A percentile compares a stretch with the other conserved stretches of the same genome.
phyloP scores from a whole-genome alignment of 2,113 vertebrate genomes.

The Smithornis capensis region DNA sequence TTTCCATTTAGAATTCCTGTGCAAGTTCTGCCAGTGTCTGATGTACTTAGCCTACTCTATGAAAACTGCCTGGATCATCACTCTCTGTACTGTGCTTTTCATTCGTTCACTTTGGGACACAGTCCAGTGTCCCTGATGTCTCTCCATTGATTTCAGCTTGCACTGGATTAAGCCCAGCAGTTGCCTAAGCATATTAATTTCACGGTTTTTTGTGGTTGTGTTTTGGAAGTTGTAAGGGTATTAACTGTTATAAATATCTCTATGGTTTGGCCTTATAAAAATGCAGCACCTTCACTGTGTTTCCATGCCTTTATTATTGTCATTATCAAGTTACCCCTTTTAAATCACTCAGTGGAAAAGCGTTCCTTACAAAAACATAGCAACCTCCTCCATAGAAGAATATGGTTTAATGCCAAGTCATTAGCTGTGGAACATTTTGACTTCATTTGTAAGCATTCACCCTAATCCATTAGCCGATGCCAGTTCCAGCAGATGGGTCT shows the following conservation, averaged over 20 bases:
- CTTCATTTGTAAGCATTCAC: neutral
- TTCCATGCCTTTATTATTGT: neutral
- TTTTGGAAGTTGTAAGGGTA: slow-evolving; percentile 3
- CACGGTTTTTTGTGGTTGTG: neutral
- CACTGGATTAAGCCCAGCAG: slow-evolving; percentile 27
- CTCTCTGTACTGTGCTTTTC: neutral
- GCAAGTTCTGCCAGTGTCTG: neutral
- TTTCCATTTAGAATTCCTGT: neutral
- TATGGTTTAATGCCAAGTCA: neutral
- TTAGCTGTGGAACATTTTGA: neutral
- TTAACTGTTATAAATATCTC: slow-evolving; percentile 16
- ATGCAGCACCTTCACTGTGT: neutral
- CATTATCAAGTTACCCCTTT: neutral
- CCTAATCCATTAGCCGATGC: neutral
- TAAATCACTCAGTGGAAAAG: neutral
- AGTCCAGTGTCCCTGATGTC: neutral
- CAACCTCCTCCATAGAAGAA: neutral
- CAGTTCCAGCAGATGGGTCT: neutral
- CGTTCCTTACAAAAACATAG: neutral
- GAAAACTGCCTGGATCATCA: neutral
- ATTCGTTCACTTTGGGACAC: neutral
- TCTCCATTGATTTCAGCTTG: slow-evolving; percentile 1
- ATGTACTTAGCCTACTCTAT: neutral
- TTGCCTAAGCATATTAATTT: slow-evolving; percentile 19
- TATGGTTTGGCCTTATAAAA: slow-evolving; percentile 12